Evolutionary conservation across 2,113 vertebrate species (phyloP).

Genomic region (Crypturellus undulatus): DNA sequence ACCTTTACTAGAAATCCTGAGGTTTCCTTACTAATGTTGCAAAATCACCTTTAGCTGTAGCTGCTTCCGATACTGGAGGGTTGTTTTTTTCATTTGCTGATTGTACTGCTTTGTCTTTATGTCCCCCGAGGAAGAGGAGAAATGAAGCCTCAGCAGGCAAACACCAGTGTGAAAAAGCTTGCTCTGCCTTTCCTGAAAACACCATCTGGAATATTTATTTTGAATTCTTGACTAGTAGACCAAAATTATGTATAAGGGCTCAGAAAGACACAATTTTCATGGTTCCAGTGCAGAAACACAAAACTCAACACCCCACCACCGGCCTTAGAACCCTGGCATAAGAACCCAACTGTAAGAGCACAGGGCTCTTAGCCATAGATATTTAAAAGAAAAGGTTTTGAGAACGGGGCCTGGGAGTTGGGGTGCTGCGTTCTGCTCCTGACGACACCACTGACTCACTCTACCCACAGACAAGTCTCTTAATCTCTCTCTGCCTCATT

Average conservation of each 20-base stretch:
- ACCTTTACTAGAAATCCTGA: too few species aligned
- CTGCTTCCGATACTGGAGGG: neutral
- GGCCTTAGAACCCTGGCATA: neutral
- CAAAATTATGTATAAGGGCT: neutral
- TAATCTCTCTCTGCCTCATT: neutral
- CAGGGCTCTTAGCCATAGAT: neutral
- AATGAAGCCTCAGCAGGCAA: neutral
- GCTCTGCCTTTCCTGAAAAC: conserved; percentile 21
- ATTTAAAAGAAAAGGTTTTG: neutral
- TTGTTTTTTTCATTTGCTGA: neutral
- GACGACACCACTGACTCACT: neutral
- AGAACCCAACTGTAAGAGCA: neutral
- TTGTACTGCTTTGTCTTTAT: neutral
- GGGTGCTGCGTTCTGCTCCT: neutral
- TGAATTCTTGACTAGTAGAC: neutral
- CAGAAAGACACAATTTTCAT: neutral
- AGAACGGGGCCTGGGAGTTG: neutral
- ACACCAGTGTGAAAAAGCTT: neutral
- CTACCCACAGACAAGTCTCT: neutral
- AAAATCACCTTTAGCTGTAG: neutral
- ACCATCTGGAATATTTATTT: conserved; percentile 20
- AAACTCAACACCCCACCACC: neutral
- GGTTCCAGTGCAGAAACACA: neutral
- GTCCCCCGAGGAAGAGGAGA: neutral
- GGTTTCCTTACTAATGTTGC: neutral